These are phyloP conservation scores for Halocynthia roretzi DNA, from an alignment of 23 tunicate species.

Conservation along the genomic window DNA sequence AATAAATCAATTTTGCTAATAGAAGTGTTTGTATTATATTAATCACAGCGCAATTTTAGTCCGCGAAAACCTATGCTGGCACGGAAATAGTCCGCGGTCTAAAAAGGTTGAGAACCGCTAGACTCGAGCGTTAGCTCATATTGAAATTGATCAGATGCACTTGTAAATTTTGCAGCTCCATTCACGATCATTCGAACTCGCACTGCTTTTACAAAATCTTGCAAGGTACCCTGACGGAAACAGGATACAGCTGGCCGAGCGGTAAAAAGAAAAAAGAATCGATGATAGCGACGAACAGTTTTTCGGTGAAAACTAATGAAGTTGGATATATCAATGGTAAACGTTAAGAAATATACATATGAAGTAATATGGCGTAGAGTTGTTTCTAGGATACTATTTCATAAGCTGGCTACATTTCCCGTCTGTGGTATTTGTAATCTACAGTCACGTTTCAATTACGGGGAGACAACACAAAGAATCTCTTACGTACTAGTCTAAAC, in stretches of 20 bases:
- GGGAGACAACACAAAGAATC: no score
- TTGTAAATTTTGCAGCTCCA: conserved; percentile 39
- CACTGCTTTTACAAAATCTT: conserved; percentile 90
- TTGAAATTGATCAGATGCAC: no score
- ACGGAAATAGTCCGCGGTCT: no score
- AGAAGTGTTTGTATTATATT: no score
- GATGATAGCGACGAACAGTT: conserved; percentile 29
- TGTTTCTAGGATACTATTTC: not conserved
- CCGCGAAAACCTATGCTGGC: no score
- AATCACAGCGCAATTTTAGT: no score
- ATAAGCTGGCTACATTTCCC: not conserved
- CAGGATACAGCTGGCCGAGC: conserved; percentile 64
- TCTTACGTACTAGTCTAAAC: no score
- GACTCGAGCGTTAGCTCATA: no score
- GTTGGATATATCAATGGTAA: conserved; percentile 90
- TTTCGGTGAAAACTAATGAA: conserved; percentile 19
- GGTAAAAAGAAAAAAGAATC: conserved; percentile 15
- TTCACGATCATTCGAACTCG: conserved; percentile 87
- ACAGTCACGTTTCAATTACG: no score
- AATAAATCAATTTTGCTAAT: no score
- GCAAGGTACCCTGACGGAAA: conserved; percentile 69
- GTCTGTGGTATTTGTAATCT: not conserved
- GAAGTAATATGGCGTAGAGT: not conserved
- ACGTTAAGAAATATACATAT: not conserved
- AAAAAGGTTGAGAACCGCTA: no score